phyloP scores from a whole-genome alignment of 2,797 vertebrate genomes.

The Rhinella marina region DNA sequence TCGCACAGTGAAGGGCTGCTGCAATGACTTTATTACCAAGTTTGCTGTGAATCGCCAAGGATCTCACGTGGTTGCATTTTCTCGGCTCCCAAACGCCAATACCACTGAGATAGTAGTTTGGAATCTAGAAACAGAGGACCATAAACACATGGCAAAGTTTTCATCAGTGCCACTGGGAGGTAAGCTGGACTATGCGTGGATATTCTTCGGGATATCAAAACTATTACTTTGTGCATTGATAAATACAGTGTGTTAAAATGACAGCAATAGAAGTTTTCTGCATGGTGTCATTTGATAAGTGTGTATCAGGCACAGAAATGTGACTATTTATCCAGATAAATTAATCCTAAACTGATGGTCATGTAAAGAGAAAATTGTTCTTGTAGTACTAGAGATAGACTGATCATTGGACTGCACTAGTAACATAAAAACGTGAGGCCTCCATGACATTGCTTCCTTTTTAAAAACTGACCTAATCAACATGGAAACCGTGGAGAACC shows the following conservation, averaged over 20 bases:
- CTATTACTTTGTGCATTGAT: not conserved
- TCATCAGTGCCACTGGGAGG: conserved; percentile 67
- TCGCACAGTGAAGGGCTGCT: conserved; percentile 70
- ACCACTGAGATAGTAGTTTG: conserved; percentile 73
- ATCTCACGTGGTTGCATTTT: conserved; percentile 70
- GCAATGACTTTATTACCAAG: conserved; percentile 71
- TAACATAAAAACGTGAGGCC: too few species aligned
- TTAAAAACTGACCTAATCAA: too few species aligned
- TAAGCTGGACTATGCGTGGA: conserved; percentile 43
- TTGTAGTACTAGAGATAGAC: too few species aligned
- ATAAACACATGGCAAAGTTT: conserved; percentile 71
- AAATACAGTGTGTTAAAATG: not conserved
- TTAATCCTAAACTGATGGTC: too few species aligned
- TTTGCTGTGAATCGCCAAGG: conserved; percentile 69
- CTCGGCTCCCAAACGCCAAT: conserved; percentile 62
- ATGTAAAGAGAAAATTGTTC: too few species aligned
- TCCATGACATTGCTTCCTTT: too few species aligned
- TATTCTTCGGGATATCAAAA: not conserved
- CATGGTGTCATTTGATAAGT: too few species aligned
- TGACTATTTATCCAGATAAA: too few species aligned
- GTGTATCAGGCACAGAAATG: too few species aligned
- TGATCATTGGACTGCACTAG: too few species aligned
- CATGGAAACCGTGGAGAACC: too few species aligned
- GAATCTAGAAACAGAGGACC: conserved; percentile 77
- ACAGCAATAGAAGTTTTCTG: too few species aligned